Base-by-base conservation (phyloP, 2,888 invertebrate genomes). In the Pterostichus niger region DNA sequence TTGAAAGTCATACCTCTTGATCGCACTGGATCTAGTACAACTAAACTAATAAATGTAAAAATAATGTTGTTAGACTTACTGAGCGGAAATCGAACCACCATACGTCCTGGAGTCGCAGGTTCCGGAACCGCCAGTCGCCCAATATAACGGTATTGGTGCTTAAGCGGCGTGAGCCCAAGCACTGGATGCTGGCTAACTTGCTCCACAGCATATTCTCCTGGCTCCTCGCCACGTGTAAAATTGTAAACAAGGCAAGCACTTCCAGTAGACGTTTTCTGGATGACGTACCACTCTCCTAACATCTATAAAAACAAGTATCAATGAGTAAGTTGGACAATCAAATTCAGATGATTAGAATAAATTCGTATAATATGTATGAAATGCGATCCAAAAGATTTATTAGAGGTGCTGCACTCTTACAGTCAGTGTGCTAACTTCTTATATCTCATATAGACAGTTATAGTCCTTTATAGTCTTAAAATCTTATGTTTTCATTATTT, bases 261-360 rank as follows among this genome's bases (percentile, higher is more conserved):
- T 0, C 94, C 95, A 0, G 96, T 96, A 6, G 95, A 94, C 0
- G 96, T 96, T 90, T 96, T 96, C 89, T 96, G 95, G 52, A 96
- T 93, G 11, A 94, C 96, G 89, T 94, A 95, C 96, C 96, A 96
- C 13, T 94, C 89, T 0, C 96, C 96, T 83, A 96, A 89, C 89
- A 96, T 92, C 96, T 96, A 13, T 13, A 68, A 68, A 9, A 5
- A 68, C 73, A 90, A 87, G 13, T 35, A 31, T 59, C 24, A 59
- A 64, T 64, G n/a, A 40, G 40, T 40, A 40, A 40, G 40, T 40
- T n/a, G n/a, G n/a, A n/a, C n/a, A n/a, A n/a, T n/a, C n/a, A n/a
- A n/a, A n/a, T n/a, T 40, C 5, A 40, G 6, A 40, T 2, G 24
- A 24, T 2, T 24, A 24, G 3, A 24, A 2, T 24, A 24, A 24